Conservation (phyloP, 1,140 invertebrate genomes). For the Telenomus remus region DNA sequence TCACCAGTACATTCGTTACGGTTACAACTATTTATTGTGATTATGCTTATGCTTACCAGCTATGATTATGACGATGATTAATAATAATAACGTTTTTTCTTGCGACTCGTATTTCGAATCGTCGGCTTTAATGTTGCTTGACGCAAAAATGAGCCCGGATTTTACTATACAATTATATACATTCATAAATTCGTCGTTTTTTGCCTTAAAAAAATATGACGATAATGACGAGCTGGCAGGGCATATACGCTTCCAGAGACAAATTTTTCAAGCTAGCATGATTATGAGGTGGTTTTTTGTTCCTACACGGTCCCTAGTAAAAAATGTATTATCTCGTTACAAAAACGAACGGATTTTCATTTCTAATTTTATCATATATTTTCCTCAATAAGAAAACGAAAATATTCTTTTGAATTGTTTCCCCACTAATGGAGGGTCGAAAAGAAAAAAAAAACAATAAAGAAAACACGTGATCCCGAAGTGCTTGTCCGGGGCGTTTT, state of each 20-base stretch:
- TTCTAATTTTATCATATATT: too few relatives aligned
- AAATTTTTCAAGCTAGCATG: not conserved
- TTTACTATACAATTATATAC: conserved; percentile 51
- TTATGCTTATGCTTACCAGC: conserved; percentile 49
- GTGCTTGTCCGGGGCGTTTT: too few relatives aligned
- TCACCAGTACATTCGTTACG: conserved; percentile 42
- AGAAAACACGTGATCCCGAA: too few relatives aligned
- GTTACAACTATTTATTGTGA: conserved; percentile 54
- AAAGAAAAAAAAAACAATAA: too few relatives aligned
- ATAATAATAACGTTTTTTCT: conserved; percentile 30
- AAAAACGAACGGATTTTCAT: too few relatives aligned
- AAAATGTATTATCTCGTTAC: too few relatives aligned
- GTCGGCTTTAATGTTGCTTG: not conserved
- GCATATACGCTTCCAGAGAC: conserved; percentile 7
- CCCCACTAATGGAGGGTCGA: too few relatives aligned
- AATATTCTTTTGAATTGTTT: too few relatives aligned
- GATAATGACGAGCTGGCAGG: conserved; percentile 27
- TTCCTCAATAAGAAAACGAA: too few relatives aligned
- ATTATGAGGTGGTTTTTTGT: conserved; percentile 2
- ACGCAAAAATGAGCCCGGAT: conserved; percentile 13
- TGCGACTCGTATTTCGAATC: conserved; percentile 8
- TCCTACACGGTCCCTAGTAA: too few relatives aligned
- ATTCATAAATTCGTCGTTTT: conserved; percentile 24
- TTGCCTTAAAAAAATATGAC: conserved; percentile 33
- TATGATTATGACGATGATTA: conserved; percentile 61